Conservation (phyloP, 2,888 invertebrate species). For the Orthonevra nobilis region DNA sequence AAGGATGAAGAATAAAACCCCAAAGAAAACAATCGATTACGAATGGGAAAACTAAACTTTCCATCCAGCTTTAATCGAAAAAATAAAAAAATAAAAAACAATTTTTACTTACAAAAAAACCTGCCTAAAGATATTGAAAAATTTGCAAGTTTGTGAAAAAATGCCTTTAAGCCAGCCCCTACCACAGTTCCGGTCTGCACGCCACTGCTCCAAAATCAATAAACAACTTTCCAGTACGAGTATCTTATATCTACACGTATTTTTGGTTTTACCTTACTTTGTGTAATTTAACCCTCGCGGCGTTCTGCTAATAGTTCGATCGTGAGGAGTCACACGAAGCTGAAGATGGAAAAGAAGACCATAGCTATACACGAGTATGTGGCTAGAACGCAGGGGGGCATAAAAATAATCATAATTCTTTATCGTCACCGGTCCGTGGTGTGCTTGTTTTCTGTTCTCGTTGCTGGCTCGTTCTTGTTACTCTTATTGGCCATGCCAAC, state of each 20-base stretch:
- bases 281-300: conserved; percentile 41
- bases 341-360: conserved; percentile 33
- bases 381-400: conserved; percentile 1
- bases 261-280: conserved; percentile 15
- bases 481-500: conserved; percentile 6
- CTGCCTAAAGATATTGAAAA: too few species aligned
- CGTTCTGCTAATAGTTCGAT: conserved; percentile 58
- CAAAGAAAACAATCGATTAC: too few species aligned
- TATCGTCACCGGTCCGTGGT: conserved; percentile 30
- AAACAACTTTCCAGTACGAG: conserved; percentile 33
- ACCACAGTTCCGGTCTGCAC: too few species aligned
- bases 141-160: too few species aligned
- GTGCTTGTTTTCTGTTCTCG: conserved; percentile 18
- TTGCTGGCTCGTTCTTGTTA: conserved; percentile 14
- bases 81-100: too few species aligned
- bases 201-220: background rate
- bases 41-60: too few species aligned
- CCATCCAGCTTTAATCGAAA: too few species aligned
- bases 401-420: conserved; percentile 35
- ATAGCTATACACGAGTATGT: too few species aligned
- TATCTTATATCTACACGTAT: conserved; percentile 33
- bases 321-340: conserved; percentile 51
- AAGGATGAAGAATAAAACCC: too few species aligned
- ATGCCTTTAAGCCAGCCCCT: too few species aligned
- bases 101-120: too few species aligned